phyloP scores from a whole-genome alignment of 2,888 invertebrate species.

The Drosophila mercatorum region DNA sequence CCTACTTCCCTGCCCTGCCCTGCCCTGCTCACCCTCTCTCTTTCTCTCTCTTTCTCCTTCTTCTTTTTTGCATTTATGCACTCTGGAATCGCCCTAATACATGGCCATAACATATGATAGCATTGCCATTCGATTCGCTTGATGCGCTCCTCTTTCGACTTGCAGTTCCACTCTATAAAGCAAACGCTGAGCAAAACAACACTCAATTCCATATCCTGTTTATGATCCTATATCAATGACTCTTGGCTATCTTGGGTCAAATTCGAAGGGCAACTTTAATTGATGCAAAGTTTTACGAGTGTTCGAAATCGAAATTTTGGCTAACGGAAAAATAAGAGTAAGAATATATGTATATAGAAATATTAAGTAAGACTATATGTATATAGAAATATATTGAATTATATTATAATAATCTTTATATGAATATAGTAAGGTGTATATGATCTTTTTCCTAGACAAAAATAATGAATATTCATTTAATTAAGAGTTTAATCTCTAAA shows the following conservation, averaged over 20 bases:
- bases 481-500: too few species aligned
- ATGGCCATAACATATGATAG: constrained; percentile 67
- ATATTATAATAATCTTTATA: too few species aligned
- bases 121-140: constrained; percentile 52
- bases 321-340: not conserved
- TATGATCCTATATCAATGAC: constrained; percentile 27
- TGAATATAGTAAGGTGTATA: too few species aligned
- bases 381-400: not conserved
- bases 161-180: constrained; percentile 35
- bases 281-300: constrained; percentile 1
- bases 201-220: constrained; percentile 31
- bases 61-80: constrained; percentile 35
- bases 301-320: not conserved
- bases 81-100: constrained; percentile 39
- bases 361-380: too few species aligned
- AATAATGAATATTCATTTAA: too few species aligned
- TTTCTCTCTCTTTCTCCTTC: not conserved
- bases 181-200: not conserved
- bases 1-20: not conserved
- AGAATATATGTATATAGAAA: not conserved
- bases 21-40: not conserved
- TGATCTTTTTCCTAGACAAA: too few species aligned
- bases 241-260: not conserved
- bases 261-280: not conserved
- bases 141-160: constrained; percentile 25